Percentiles rank a stretch among this genome's conserved stretches.
These are phyloP conservation scores for Micrasema minimum DNA, from an alignment of 1,140 invertebrate species.

Conservation along the genomic window DNA sequence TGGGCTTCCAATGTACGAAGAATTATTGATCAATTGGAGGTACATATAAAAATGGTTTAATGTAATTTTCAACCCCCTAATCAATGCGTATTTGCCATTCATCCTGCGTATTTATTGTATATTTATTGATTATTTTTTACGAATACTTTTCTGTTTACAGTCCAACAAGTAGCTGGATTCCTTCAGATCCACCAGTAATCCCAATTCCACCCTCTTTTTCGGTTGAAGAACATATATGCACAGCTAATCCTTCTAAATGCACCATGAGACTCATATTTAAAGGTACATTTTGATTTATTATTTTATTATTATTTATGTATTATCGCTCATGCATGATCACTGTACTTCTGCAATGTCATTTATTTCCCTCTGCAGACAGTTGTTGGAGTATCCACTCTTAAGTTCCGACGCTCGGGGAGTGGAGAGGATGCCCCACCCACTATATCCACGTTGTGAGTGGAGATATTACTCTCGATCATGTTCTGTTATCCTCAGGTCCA, in stretches of 20 bases:
- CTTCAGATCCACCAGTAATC: background rate
- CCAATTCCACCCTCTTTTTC: background rate
- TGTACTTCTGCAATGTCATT: background rate
- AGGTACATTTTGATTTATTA: background rate
- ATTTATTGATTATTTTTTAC: background rate
- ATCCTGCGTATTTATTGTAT: background rate
- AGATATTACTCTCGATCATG: no score
- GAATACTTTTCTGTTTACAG: background rate
- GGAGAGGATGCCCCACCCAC: slow-evolving; percentile 34
- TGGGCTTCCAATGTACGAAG: slow-evolving; percentile 42
- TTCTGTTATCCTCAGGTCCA: no score
- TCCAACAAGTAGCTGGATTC: slow-evolving; percentile 7
- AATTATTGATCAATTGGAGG: slow-evolving; percentile 47
- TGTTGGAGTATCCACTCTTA: slow-evolving; percentile 32
- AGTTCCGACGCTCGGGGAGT: background rate
- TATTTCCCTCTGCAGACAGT: background rate
- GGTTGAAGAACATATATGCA: background rate
- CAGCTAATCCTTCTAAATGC: background rate
- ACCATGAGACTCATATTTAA: background rate
- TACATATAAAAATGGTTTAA: slow-evolving; percentile 10
- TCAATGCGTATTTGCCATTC: background rate
- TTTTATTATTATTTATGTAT: background rate
- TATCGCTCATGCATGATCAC: background rate
- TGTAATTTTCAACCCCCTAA: background rate
- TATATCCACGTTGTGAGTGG: slow-evolving; percentile 35